These are phyloP conservation scores for Lophochroa leadbeateri DNA, from an alignment of 2,113 vertebrate species.

Conservation along the genomic window DNA sequence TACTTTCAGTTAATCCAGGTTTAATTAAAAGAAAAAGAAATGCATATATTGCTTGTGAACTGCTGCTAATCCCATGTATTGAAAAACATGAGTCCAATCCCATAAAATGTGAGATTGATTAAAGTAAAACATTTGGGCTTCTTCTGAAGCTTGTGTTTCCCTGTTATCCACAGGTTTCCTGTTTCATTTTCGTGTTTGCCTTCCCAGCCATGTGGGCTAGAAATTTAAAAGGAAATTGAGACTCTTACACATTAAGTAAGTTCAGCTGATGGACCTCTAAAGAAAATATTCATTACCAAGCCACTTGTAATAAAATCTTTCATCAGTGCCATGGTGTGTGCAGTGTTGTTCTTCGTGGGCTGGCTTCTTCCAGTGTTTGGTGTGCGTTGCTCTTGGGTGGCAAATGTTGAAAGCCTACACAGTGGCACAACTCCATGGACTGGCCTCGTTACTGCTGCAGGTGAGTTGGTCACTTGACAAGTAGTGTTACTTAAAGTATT, in stretches of 20 bases:
- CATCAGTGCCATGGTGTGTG: no score
- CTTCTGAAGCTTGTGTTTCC: not conserved
- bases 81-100: not conserved
- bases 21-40: not conserved
- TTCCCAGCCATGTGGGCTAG: not conserved
- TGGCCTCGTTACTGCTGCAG: not conserved
- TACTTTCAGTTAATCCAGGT: not conserved
- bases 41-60: not conserved
- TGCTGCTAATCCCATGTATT: not conserved
- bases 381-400: not conserved
- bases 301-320: not conserved
- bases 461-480: not conserved
- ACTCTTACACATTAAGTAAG: not conserved
- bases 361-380: not conserved
- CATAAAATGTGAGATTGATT: not conserved
- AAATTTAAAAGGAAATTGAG: not conserved
- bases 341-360: not conserved
- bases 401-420: accelerated
- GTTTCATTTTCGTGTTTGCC: not conserved
- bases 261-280: not conserved
- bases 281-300: not conserved
- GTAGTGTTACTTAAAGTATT: not conserved
- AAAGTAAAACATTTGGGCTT: not conserved
- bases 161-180: not conserved
- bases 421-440: not conserved